Base-by-base conservation (phyloP, 2,797 vertebrate species). In the Aplochiton taeniatus region DNA sequence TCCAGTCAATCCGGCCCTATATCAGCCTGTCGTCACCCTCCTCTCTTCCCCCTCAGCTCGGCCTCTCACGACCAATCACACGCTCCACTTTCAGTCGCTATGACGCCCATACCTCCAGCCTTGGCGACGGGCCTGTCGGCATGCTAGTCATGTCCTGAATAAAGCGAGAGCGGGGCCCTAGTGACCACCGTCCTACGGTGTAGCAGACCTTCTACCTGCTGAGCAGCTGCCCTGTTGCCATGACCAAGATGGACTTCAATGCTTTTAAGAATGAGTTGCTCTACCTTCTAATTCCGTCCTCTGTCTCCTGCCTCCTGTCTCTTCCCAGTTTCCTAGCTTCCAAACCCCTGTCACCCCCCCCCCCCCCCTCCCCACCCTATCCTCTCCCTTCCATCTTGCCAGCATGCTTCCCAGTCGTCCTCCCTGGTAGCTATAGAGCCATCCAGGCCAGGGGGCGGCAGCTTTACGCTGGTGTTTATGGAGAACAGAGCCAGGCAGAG, bases 11-110 rank as follows among this genome's bases (percentile, higher is more conserved):
- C 55, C 76, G 65, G 78, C 61, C 70, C 50, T 81, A 76, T 68
- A 78, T 84, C 82, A 84, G 77, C 73, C 74, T 85, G 80, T 87
- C 86, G 83, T 73, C 85, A 5, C 75, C 82, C 63, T 9, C 60
- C 65, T 65, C 44, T 50, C n/a, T 68, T 66, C 70, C 63, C 54
- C 48, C 50, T 68, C 63, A 31, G n/a, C 69, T 65, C 58, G 70
- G 71, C 71, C 73, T 43, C 79, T 77, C 76, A 76, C 73, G 71
- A 70, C 73, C 73, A 68, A 76, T 84, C 82, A 56, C 63, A 11
- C 67, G n/a, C 74, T 79, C 58, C 69, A 53, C 12, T 77, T 76
- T 78, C 77, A 77, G 82, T 84, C 83, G 58, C 66, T 52, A 65
- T 54, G 79, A 80, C 75, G 74, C 71, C 80, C n/a, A 65, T 65